phyloP scores from a whole-genome alignment of 2,888 invertebrate species.

The Lasioglossum vierecki region DNA sequence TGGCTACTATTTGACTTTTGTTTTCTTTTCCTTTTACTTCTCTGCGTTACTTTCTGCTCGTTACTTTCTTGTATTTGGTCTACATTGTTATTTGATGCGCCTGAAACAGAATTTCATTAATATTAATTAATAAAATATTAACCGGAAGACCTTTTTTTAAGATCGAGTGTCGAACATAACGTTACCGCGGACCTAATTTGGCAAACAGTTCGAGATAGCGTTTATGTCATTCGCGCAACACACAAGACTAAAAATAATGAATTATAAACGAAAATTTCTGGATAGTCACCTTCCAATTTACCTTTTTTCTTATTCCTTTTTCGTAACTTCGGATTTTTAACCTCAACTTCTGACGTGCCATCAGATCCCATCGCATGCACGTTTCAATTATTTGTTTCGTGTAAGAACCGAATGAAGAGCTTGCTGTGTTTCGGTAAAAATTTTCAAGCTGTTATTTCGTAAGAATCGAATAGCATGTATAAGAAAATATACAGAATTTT shows the following conservation, averaged over 20 bases:
- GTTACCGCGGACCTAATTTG: not conserved
- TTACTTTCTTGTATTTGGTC: conserved; percentile 11
- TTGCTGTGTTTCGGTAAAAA: not conserved
- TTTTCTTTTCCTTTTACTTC: conserved; percentile 33
- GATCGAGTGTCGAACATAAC: not conserved
- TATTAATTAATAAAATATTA: not conserved
- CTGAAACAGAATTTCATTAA: conserved; percentile 8
- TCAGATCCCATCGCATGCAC: conserved; percentile 50
- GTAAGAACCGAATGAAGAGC: not conserved
- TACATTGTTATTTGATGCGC: conserved; percentile 13
- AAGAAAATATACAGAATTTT: conserved; percentile 15
- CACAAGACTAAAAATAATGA: not conserved
- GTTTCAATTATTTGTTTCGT: not conserved
- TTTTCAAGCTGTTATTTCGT: not conserved
- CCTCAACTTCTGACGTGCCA: conserved; percentile 43
- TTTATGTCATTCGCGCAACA: not conserved
- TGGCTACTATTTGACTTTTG: conserved; percentile 25
- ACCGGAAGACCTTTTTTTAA: not conserved
- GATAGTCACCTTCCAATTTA: conserved; percentile 46
- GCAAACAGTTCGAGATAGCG: not conserved
- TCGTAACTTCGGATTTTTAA: conserved; percentile 53
- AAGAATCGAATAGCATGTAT: conserved; percentile 8
- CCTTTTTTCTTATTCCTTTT: conserved; percentile 49
- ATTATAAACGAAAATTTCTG: not conserved
- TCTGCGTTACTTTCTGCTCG: conserved; percentile 8